These are phyloP conservation scores for Pseudoips prasinana DNA, from an alignment of 2,888 invertebrate genomes.

Conservation along the genomic window DNA sequence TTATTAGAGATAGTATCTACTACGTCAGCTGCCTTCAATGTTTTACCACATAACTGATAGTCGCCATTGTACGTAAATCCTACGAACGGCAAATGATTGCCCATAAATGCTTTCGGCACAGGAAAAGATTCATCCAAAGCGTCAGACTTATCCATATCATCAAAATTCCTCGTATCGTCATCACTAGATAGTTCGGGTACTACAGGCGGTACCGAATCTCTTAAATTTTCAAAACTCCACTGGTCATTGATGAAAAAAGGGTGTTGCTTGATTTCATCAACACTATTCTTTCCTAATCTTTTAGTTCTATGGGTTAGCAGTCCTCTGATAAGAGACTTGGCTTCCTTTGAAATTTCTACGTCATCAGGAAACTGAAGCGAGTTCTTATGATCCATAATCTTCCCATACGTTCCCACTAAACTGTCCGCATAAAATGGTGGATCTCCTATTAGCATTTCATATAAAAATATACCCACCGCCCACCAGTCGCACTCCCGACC, in stretches of 20 bases:
- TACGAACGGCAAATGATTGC: slow-evolving; percentile 98
- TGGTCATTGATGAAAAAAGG: slow-evolving; percentile 97
- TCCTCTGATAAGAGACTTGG: slow-evolving; percentile 94
- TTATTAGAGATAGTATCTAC: slow-evolving; percentile 85
- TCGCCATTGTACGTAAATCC: slow-evolving; percentile 99
- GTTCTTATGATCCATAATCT: slow-evolving; percentile 99
- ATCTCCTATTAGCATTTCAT: slow-evolving; percentile 99
- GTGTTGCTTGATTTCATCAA: slow-evolving; percentile 97
- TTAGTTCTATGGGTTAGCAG: slow-evolving; percentile 95
- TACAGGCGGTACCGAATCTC: slow-evolving; percentile 97
- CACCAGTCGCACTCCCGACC: slow-evolving; percentile 99
- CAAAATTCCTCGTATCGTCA: slow-evolving; percentile 99
- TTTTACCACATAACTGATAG: slow-evolving; percentile 87
- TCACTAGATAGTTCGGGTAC: slow-evolving; percentile 97
- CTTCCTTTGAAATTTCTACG: slow-evolving; percentile 93
- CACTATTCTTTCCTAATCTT: slow-evolving; percentile 94
- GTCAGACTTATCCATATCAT: slow-evolving; percentile 97
- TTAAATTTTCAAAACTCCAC: slow-evolving; percentile 98
- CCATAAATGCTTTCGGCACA: slow-evolving; percentile 98
- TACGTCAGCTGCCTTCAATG: slow-evolving; percentile 77
- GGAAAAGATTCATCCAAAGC: slow-evolving; percentile 96
- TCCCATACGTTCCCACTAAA: slow-evolving; percentile 98
- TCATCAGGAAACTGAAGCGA: slow-evolving; percentile 97
- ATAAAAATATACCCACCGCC: slow-evolving; percentile 99
- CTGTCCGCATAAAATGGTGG: slow-evolving; percentile 99